These are phyloP conservation scores for Kryptolebias ocellatus DNA, from an alignment of 2,797 vertebrate genomes.

Conservation along the genomic window DNA sequence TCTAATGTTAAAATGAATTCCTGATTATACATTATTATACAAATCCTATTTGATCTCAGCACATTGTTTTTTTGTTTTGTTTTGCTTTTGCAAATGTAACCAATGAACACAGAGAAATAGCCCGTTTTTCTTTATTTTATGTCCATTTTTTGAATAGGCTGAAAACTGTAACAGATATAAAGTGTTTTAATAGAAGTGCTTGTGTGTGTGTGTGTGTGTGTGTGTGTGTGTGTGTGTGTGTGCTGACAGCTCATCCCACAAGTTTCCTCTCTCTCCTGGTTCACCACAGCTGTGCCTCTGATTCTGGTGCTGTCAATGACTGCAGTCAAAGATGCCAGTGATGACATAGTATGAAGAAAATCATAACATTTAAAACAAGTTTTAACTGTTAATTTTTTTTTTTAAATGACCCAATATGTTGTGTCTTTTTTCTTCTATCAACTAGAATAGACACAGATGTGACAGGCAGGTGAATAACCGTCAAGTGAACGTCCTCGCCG, in stretches of 20 bases:
- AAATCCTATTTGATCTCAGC: no score
- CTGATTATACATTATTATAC: no score
- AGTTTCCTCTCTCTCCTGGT: constrained; percentile 36
- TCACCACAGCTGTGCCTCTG: constrained; percentile 34
- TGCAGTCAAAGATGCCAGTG: constrained; percentile 28
- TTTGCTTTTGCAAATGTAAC: no score
- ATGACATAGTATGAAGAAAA: constrained; percentile 31
- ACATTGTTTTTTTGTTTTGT: not conserved
- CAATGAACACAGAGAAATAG: no score
- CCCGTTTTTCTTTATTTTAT: not conserved
- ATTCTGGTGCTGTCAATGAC: constrained; percentile 27
- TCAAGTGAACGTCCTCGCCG: constrained; percentile 84
- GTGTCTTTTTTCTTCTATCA: constrained; percentile 3
- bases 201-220: no score
- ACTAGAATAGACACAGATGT: constrained; percentile 89
- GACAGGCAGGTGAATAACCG: constrained; percentile 95
- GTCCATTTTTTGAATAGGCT: not conserved
- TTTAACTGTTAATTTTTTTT: not conserved
- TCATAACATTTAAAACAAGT: not conserved
- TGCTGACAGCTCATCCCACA: constrained; percentile 35
- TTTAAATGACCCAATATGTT: not conserved
- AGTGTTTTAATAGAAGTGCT: not conserved
- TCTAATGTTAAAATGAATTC: not conserved
- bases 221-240: not conserved
- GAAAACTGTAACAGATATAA: not conserved